Evolutionary conservation across 2,113 vertebrate species (phyloP).

Genomic region (Piaya cayana): DNA sequence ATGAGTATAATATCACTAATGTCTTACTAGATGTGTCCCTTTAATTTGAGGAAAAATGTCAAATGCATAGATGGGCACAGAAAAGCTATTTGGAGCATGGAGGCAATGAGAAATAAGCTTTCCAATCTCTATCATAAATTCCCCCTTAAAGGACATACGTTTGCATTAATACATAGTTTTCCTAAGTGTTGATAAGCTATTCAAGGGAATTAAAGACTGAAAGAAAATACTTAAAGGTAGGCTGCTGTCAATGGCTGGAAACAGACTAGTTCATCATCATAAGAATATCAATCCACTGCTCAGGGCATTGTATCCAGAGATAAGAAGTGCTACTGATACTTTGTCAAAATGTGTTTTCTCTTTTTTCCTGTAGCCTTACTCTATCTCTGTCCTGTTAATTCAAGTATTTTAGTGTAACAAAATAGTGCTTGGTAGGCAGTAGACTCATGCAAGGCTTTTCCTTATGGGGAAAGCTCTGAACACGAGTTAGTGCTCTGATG

Average conservation of each 20-base stretch:
- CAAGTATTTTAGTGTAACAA: neutral
- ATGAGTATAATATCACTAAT: neutral
- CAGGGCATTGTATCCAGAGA: neutral
- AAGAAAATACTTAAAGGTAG: neutral
- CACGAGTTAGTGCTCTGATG: neutral
- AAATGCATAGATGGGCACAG: neutral
- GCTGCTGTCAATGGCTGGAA: neutral
- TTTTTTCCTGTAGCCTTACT: neutral
- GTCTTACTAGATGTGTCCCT: neutral
- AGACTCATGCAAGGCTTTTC: neutral
- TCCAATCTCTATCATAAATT: neutral
- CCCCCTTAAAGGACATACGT: neutral
- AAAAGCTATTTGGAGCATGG: neutral
- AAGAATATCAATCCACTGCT: neutral
- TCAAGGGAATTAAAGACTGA: neutral
- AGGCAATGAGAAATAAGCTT: slow-evolving; percentile 31
- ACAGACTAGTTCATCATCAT: neutral
- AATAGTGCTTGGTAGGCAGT: neutral
- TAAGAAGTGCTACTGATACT: neutral
- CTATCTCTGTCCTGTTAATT: neutral
- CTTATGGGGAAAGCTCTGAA: neutral
- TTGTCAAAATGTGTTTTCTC: neutral
- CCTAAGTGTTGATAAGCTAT: neutral
- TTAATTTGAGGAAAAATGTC: slow-evolving; percentile 40
- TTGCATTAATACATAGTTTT: neutral